phyloP scores from a whole-genome alignment of 2,888 invertebrate species.

The Eristalis arbustorum region DNA sequence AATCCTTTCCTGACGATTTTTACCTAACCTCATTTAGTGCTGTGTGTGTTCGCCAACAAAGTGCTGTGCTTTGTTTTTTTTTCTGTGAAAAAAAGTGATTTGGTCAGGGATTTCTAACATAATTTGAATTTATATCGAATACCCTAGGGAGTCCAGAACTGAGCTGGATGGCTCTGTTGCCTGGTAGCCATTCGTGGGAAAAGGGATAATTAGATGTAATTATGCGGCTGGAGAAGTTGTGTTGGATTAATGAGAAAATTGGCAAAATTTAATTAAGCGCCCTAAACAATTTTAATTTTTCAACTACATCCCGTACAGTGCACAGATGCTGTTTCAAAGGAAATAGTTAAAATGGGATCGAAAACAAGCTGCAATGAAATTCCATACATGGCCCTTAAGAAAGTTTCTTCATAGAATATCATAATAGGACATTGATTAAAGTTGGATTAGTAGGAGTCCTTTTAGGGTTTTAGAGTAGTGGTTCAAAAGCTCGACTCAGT shows the following conservation, averaged over 20 bases:
- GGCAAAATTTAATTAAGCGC: slow-evolving; percentile 36
- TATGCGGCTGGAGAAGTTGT: slow-evolving; percentile 15
- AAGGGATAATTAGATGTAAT: slow-evolving; percentile 32
- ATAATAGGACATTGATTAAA: too few species aligned
- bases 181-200: background rate
- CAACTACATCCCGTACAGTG: background rate
- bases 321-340: background rate
- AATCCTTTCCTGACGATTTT: slow-evolving; percentile 8
- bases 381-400: background rate
- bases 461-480: too few species aligned
- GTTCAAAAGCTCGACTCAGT: too few species aligned
- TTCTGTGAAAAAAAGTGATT: background rate
- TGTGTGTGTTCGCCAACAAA: background rate
- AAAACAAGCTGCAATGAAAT: background rate
- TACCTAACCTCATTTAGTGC: background rate
- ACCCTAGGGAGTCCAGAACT: background rate
- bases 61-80: background rate
- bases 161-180: background rate
- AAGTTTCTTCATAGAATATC: too few species aligned
- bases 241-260: slow-evolving; percentile 44
- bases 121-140: slow-evolving; percentile 37
- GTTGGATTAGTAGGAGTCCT: too few species aligned
- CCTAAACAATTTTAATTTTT: background rate
- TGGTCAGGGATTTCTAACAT: slow-evolving; percentile 21
- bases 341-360: background rate